Percentiles rank a stretch among this genome's conserved stretches.
Evolutionary conservation across 2,113 vertebrate genomes (phyloP).

Genomic region (Aegotheles bennettii): DNA sequence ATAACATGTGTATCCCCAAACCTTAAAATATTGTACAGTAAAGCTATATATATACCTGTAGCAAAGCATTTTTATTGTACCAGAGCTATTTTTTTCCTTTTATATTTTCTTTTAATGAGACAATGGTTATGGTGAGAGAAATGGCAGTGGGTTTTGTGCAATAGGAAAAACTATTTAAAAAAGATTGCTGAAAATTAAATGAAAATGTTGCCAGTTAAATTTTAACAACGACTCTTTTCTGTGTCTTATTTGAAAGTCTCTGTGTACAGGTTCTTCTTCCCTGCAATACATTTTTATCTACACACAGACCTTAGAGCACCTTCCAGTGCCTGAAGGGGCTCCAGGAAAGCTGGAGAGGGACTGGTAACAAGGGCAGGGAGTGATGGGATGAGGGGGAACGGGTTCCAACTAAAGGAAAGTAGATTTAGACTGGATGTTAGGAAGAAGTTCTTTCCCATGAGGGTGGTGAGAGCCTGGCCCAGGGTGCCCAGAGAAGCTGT

Average conservation of each 20-base stretch:
- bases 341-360: too few species aligned
- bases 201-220: not conserved
- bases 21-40: not conserved
- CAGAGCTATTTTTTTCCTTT: not conserved
- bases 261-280: not conserved
- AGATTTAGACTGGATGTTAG: too few species aligned
- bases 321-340: too few species aligned
- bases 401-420: too few species aligned
- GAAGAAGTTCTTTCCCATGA: too few species aligned
- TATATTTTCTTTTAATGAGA: not conserved
- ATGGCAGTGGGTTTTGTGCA: not conserved
- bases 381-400: too few species aligned
- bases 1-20: not conserved
- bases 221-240: not conserved
- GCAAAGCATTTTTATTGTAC: not conserved
- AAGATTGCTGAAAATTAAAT: not conserved
- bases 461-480: too few species aligned
- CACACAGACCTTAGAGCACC: too few species aligned
- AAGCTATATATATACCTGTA: not conserved
- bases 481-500: too few species aligned
- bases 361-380: too few species aligned
- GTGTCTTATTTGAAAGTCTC: not conserved
- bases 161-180: not conserved
- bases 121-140: not conserved
- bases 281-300: not conserved